Percentiles rank a stretch among this genome's conserved stretches.
These are phyloP conservation scores for Meriones unguiculatus DNA, from an alignment of 2,113 vertebrate genomes.

Conservation along the genomic window DNA sequence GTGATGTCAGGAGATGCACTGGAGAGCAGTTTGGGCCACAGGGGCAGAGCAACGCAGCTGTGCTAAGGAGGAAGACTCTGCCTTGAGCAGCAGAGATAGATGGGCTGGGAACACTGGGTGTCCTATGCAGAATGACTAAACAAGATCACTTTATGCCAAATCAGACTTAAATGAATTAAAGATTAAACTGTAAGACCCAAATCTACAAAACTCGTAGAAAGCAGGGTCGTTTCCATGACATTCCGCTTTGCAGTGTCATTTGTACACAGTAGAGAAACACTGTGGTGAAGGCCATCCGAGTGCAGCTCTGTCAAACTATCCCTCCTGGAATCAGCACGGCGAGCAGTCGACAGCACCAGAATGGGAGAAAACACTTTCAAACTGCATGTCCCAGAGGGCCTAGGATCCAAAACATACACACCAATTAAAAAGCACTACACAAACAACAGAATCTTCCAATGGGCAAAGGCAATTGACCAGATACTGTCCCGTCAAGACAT, in stretches of 20 bases:
- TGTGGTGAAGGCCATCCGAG: neutral
- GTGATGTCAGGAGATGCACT: neutral
- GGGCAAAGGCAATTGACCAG: neutral
- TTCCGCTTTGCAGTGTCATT: neutral
- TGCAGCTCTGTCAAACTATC: neutral
- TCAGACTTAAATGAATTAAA: neutral
- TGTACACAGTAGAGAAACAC: neutral
- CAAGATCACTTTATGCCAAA: neutral
- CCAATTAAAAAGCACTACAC: neutral
- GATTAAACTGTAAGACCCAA: neutral
- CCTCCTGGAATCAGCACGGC: neutral
- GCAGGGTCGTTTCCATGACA: too few species aligned
- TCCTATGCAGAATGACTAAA: neutral
- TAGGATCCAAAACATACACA: neutral
- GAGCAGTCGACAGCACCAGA: neutral
- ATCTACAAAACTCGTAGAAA: neutral
- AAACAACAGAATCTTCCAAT: neutral
- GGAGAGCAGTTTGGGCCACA: neutral
- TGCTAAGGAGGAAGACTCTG: neutral
- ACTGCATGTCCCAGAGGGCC: neutral
- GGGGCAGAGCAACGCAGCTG: neutral
- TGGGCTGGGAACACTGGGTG: neutral
- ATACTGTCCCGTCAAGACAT: neutral
- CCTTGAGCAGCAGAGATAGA: accelerated
- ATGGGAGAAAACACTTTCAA: neutral